These are phyloP conservation scores for Montipora efflorescens DNA, from an alignment of 64 coral and sea anemone genomes.

Conservation along the genomic window DNA sequence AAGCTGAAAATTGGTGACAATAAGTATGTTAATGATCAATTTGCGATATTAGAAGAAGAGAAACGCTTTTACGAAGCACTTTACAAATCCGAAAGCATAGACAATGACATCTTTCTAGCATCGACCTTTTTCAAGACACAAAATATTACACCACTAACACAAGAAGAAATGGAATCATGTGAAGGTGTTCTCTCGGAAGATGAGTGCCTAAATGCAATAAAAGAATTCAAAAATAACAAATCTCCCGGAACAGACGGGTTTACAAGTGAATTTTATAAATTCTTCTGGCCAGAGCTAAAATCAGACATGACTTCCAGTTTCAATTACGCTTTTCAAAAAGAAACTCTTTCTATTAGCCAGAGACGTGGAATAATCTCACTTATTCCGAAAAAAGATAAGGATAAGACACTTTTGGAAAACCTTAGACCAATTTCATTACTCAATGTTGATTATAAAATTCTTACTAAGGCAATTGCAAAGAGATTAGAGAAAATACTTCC, in stretches of 20 bases:
- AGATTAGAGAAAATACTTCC: too few species aligned
- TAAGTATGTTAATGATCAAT: not conserved
- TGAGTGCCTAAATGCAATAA: not conserved
- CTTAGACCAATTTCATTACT: too few species aligned
- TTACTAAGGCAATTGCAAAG: too few species aligned
- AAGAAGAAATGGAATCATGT: too few species aligned
- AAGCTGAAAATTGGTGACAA: not conserved
- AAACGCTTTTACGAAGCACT: not conserved
- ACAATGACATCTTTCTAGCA: not conserved
- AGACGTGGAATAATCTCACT: not conserved
- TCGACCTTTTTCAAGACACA: not conserved
- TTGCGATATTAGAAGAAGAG: not conserved
- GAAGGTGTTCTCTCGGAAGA: not conserved
- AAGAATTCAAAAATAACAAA: not conserved
- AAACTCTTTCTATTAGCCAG: not conserved
- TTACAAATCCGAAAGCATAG: not conserved
- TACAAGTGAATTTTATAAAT: not conserved
- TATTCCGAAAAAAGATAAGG: too few species aligned
- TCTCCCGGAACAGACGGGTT: not conserved
- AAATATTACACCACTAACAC: not conserved
- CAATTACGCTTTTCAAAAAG: not conserved
- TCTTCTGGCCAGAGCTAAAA: not conserved
- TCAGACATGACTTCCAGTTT: not conserved
- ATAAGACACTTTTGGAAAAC: too few species aligned
- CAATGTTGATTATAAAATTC: too few species aligned